Evolutionary conservation across 2,113 vertebrate genomes (phyloP).

Genomic region (Cisticola juncidis): DNA sequence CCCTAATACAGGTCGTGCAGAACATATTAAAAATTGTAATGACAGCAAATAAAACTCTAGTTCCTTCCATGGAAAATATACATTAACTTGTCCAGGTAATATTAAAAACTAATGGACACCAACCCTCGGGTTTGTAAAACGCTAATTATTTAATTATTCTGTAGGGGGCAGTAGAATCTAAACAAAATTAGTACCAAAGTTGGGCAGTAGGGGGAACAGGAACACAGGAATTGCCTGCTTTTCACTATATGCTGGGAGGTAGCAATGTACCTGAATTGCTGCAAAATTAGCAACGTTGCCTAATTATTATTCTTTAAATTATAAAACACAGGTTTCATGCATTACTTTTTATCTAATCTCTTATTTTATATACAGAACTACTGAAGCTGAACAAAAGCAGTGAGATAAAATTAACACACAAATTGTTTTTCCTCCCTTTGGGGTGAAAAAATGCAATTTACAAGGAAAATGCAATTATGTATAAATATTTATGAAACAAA

Average conservation of each 20-base stretch:
- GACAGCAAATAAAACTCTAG: neutral
- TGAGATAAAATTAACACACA: constrained; percentile 82
- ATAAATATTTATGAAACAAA: constrained; percentile 81
- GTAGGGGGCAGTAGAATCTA: constrained; percentile 74
- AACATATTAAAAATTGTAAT: neutral
- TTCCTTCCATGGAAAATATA: neutral
- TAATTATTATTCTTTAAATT: constrained; percentile 76
- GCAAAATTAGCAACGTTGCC: constrained; percentile 55
- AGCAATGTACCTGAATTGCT: constrained; percentile 35
- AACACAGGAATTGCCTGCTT: constrained; percentile 21
- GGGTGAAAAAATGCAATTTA: constrained; percentile 72
- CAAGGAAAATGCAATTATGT: constrained; percentile 70
- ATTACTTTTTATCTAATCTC: constrained; percentile 75
- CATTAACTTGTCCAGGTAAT: neutral
- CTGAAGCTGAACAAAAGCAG: constrained; percentile 76
- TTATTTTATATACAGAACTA: constrained; percentile 73
- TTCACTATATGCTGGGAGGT: neutral
- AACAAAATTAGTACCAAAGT: constrained; percentile 40
- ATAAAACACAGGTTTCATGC: constrained; percentile 50
- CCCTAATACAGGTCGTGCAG: neutral
- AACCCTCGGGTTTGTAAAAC: neutral
- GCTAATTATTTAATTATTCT: constrained; percentile 45
- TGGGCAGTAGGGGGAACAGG: neutral
- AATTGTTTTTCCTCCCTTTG: constrained; percentile 79
- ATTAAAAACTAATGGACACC: neutral